A percentile compares a stretch with the other conserved stretches of the same genome.
phyloP scores from a whole-genome alignment of 2,113 vertebrate species.

The Rhinolophus ferrumequinum region DNA sequence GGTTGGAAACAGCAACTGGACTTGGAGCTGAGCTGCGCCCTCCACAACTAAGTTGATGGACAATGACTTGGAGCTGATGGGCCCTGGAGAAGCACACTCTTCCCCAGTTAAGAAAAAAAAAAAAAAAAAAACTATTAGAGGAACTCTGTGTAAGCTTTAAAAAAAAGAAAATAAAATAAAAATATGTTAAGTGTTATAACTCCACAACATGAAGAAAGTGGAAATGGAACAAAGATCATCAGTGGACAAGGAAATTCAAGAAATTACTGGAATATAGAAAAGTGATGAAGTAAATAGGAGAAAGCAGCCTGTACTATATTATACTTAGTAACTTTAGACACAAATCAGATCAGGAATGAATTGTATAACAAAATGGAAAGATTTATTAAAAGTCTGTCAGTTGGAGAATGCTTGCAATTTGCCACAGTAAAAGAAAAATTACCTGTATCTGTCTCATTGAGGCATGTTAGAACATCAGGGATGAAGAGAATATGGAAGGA shows the following conservation, averaged over 20 bases:
- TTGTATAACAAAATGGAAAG: neutral
- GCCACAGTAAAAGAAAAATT: neutral
- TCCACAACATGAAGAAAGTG: neutral
- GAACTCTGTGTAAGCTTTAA: too few species aligned
- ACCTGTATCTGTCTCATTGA: neutral
- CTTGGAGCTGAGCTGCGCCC: too few species aligned
- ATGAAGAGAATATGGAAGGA: neutral
- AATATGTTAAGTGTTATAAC: neutral
- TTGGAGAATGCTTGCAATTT: neutral
- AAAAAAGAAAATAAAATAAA: neutral
- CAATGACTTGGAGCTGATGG: too few species aligned
- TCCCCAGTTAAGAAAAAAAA: too few species aligned
- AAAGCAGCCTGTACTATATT: neutral
- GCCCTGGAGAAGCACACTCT: too few species aligned
- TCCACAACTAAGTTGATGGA: too few species aligned
- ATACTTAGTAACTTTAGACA: neutral
- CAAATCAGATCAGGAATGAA: neutral
- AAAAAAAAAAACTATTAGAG: too few species aligned
- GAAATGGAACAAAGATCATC: neutral
- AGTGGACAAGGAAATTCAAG: neutral
- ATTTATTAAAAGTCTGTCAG: neutral
- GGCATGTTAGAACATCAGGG: neutral
- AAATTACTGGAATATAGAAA: neutral
- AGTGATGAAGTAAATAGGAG: neutral
- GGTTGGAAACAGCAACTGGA: too few species aligned